These are phyloP conservation scores for Crossaster papposus DNA, from an alignment of 53 echinoderm and acorn worm genomes.

Conservation along the genomic window DNA sequence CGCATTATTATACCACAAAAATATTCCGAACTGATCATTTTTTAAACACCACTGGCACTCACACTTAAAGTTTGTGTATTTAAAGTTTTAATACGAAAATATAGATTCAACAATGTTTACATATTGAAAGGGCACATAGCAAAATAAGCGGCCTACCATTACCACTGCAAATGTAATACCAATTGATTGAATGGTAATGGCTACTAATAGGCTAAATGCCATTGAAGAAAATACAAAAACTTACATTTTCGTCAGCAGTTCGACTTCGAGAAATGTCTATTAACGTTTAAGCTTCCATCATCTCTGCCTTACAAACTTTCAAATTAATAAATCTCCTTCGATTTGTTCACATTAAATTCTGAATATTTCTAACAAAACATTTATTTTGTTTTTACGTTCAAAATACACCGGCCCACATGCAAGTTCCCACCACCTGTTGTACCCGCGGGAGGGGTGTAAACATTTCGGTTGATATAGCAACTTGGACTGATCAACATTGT, in stretches of 20 bases:
- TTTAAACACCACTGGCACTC: too few relatives aligned
- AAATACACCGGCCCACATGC: slow-evolving; percentile 22
- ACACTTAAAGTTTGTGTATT: too few relatives aligned
- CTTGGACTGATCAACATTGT: slow-evolving; percentile 29
- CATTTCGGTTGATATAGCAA: slow-evolving; percentile 57
- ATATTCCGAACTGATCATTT: too few relatives aligned
- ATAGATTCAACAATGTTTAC: too few relatives aligned
- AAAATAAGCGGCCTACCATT: too few relatives aligned
- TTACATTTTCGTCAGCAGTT: background rate
- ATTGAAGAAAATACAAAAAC: background rate
- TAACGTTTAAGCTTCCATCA: background rate
- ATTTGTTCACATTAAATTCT: background rate
- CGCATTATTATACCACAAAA: too few relatives aligned
- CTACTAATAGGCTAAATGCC: too few relatives aligned
- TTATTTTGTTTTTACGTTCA: background rate
- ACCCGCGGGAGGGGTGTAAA: slow-evolving; percentile 10
- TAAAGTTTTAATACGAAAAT: too few relatives aligned
- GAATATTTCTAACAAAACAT: background rate
- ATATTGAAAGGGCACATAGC: too few relatives aligned
- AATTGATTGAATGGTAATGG: too few relatives aligned
- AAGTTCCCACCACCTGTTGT: slow-evolving; percentile 38
- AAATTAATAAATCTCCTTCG: background rate
- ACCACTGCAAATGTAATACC: too few relatives aligned
- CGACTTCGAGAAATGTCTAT: background rate
- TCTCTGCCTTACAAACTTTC: background rate